phyloP scores from a whole-genome alignment of 2,888 invertebrate genomes.

The Diloba caeruleocephala region DNA sequence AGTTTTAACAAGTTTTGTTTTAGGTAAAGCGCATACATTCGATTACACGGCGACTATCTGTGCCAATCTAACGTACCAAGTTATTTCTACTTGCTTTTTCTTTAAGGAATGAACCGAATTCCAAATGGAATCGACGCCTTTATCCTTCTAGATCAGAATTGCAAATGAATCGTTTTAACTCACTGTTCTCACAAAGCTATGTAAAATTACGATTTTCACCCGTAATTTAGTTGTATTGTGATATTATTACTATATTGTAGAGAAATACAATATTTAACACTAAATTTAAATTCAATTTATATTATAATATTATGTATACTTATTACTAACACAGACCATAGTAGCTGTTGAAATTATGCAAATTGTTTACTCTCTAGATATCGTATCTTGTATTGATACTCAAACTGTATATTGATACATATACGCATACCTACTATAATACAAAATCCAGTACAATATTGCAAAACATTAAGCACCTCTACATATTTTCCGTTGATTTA shows the following conservation, averaged over 20 bases:
- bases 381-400: too few relatives aligned
- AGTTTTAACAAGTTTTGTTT: conserved; percentile 44
- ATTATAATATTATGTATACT: too few relatives aligned
- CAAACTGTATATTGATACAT: too few relatives aligned
- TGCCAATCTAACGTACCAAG: conserved; percentile 2
- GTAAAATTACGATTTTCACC: conserved; percentile 12
- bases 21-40: conserved; percentile 18
- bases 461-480: too few relatives aligned
- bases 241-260: too few relatives aligned
- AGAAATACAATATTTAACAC: neutral
- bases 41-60: conserved; percentile 7
- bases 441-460: too few relatives aligned
- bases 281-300: neutral
- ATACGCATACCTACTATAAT: too few relatives aligned
- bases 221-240: too few relatives aligned
- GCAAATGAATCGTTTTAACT: conserved; percentile 31
- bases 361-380: too few relatives aligned
- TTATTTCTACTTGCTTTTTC: conserved; percentile 6
- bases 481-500: too few relatives aligned
- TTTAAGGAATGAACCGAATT: conserved; percentile 1
- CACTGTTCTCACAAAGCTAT: conserved; percentile 17
- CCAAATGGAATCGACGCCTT: conserved; percentile 7
- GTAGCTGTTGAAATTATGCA: too few relatives aligned
- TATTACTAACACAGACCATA: too few relatives aligned
- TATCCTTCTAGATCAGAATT: conserved; percentile 27